phyloP scores from a whole-genome alignment of 2,888 invertebrate species.

The Chironomus tentans region DNA sequence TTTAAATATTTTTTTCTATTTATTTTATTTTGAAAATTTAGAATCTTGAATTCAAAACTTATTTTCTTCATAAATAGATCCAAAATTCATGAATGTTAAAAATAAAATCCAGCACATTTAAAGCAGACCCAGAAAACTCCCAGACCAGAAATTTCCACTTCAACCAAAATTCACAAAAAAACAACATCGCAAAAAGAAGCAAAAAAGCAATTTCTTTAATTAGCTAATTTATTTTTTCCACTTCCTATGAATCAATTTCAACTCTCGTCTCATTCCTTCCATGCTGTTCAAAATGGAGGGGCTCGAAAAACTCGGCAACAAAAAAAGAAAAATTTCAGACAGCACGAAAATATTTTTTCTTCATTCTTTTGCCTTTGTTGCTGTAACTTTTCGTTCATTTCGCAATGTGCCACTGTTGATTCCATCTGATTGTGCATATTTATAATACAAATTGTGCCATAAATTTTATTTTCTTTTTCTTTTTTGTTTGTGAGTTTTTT shows the following conservation, averaged over 20 bases:
- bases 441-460: slow-evolving; percentile 17
- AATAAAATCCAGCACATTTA: no score
- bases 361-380: not conserved
- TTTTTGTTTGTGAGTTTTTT: no score
- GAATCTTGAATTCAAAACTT: no score
- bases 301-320: no score
- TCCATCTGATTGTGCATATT: slow-evolving; percentile 17
- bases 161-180: not conserved
- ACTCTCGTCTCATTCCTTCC: no score
- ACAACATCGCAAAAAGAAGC: not conserved
- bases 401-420: not conserved
- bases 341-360: not conserved
- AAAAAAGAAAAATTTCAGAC: not conserved
- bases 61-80: no score
- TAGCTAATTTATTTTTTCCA: not conserved
- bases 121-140: no score
- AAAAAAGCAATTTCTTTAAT: not conserved
- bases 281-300: not conserved
- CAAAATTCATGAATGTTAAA: no score
- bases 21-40: no score
- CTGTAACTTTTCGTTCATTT: not conserved
- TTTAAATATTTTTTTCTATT: no score
- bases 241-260: not conserved
- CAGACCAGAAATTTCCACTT: no score
- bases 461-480: not conserved